A percentile compares a stretch with the other conserved stretches of the same genome.
These are phyloP conservation scores for Autographa pulchrina DNA, from an alignment of 2,888 invertebrate species.

Conservation along the genomic window DNA sequence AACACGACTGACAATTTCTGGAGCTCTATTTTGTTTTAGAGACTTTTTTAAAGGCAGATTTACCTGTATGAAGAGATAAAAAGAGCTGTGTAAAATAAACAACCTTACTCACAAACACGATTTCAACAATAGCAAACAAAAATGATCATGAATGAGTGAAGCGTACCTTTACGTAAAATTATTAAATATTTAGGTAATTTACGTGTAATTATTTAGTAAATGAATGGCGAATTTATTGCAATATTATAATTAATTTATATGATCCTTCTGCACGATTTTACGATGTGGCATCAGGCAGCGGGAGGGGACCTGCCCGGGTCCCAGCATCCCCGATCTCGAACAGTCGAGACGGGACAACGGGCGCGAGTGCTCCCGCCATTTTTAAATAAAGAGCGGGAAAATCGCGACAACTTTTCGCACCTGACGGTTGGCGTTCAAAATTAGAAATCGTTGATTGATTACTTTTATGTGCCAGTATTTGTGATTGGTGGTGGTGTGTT, in stretches of 20 bases:
- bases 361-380: constrained; percentile 49
- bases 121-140: no score
- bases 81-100: no score
- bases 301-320: constrained; percentile 56
- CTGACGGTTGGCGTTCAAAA: constrained; percentile 43
- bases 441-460: constrained; percentile 41
- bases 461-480: constrained; percentile 38
- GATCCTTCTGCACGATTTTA: constrained; percentile 26
- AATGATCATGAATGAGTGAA: no score
- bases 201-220: neutral
- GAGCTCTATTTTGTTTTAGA: no score
- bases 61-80: no score
- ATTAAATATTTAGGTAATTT: no score
- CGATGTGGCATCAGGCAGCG: constrained; percentile 35
- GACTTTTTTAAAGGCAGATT: no score
- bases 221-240: neutral
- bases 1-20: neutral
- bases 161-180: no score
- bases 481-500: constrained; percentile 22
- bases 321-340: constrained; percentile 61
- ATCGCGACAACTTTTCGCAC: constrained; percentile 67
- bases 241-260: neutral
- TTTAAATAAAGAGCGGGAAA: constrained; percentile 50
- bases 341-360: constrained; percentile 67
- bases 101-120: no score